A percentile compares a stretch with the other conserved stretches of the same genome.
Evolutionary conservation across 2,888 invertebrate genomes (phyloP).

Genomic region (Pterostichus niger): DNA sequence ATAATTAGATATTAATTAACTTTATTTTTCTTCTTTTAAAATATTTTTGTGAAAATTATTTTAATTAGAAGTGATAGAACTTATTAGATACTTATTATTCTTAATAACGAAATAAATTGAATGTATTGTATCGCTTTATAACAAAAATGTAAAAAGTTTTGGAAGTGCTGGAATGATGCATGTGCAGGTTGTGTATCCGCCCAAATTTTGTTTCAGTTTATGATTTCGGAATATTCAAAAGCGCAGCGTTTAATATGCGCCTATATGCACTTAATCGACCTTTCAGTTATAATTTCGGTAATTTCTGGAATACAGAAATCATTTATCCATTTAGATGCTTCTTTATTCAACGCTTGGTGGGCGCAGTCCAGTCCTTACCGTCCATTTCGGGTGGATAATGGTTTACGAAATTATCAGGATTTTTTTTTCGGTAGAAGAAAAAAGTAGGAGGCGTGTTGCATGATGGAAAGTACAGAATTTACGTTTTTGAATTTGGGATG

Average conservation of each 20-base stretch:
- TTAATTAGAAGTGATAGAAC: too few species aligned
- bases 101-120: background rate
- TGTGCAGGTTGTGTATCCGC: conserved; percentile 30
- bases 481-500: background rate
- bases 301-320: conserved; percentile 53
- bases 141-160: conserved; percentile 10
- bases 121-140: background rate
- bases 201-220: conserved; percentile 49
- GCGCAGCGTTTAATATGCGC: conserved; percentile 46
- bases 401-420: conserved; percentile 50
- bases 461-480: conserved; percentile 11
- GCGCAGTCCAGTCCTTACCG: background rate
- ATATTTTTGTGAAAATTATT: too few species aligned
- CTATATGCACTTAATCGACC: conserved; percentile 35
- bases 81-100: too few species aligned
- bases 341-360: conserved; percentile 16
- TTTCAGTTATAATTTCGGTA: conserved; percentile 59
- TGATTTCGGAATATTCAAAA: conserved; percentile 56
- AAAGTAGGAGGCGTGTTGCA: conserved; percentile 28
- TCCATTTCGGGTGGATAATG: conserved; percentile 46
- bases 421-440: conserved; percentile 38
- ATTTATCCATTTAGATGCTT: conserved; percentile 47
- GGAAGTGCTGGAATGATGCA: conserved; percentile 24
- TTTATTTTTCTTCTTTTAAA: too few species aligned
- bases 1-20: too few species aligned